Evolutionary conservation across 2,888 invertebrate species (phyloP).

Genomic region (Caenorhabditis sulstoni): DNA sequence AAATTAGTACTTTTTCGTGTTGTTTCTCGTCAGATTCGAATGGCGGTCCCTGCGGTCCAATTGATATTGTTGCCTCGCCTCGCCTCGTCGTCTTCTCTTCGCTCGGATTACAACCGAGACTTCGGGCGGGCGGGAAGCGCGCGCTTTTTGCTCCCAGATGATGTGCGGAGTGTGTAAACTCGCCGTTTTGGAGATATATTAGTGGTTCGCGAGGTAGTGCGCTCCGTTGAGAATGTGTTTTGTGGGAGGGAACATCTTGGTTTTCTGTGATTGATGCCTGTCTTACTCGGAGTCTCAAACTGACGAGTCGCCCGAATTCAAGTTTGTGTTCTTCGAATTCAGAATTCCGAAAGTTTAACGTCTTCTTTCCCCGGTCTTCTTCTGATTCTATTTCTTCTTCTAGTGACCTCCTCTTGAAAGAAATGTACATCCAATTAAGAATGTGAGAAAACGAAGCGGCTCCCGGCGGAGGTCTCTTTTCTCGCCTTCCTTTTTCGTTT

Average conservation of each 20-base stretch:
- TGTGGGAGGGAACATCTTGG: too few relatives aligned
- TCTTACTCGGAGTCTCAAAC: too few relatives aligned
- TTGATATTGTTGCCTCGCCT: slow-evolving; percentile 47
- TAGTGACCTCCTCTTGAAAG: slow-evolving; percentile 26
- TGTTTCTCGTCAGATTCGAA: slow-evolving; percentile 5
- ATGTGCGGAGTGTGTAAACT: slow-evolving; percentile 10
- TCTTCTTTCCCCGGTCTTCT: slow-evolving; percentile 4
- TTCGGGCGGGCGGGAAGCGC: too few relatives aligned
- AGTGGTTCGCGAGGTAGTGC: too few relatives aligned
- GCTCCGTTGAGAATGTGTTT: too few relatives aligned
- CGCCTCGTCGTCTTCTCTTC: slow-evolving; percentile 6
- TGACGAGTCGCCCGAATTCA: too few relatives aligned
- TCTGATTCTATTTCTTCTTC: slow-evolving; percentile 4
- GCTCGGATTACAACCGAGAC: slow-evolving; percentile 49
- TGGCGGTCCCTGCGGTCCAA: slow-evolving; percentile 47
- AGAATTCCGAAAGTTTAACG: too few relatives aligned
- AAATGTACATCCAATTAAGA: slow-evolving; percentile 42
- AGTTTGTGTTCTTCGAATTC: too few relatives aligned
- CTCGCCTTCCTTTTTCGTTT: neutral
- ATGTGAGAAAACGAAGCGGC: slow-evolving; percentile 45
- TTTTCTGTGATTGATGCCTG: neutral
- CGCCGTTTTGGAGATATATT: too few relatives aligned
- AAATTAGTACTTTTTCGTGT: slow-evolving; percentile 43
- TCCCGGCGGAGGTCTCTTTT: slow-evolving; percentile 19
- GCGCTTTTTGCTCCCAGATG: slow-evolving; percentile 31